A percentile compares a stretch with the other conserved stretches of the same genome.
phyloP scores from a whole-genome alignment of 35 echinoderm and acorn worm species.

The Patiria miniata region DNA sequence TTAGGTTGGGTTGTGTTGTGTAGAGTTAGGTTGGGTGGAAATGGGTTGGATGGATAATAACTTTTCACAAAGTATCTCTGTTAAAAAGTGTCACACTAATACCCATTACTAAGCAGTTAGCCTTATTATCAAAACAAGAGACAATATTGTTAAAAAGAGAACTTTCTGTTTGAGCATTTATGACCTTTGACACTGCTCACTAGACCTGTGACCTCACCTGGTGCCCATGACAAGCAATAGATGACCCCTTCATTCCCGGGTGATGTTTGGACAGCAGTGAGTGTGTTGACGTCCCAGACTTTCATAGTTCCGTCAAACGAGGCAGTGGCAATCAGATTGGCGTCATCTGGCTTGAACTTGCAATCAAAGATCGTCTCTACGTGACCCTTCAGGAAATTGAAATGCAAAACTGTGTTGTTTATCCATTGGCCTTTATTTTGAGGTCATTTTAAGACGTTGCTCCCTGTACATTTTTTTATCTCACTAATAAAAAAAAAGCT shows the following conservation, averaged over 20 bases:
- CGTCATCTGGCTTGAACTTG: slow-evolving; percentile 96
- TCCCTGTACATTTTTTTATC: neutral
- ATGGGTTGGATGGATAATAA: no score
- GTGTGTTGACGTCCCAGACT: slow-evolving; percentile 93
- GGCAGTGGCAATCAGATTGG: slow-evolving; percentile 90
- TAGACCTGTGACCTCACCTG: slow-evolving; percentile 59
- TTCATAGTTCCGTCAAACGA: slow-evolving; percentile 98
- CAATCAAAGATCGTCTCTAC: slow-evolving; percentile 99
- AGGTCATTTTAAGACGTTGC: no score
- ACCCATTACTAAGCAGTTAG: no score
- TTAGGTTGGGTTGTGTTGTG: no score
- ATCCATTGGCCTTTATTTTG: no score
- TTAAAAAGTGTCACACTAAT: no score
- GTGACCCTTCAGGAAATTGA: slow-evolving; percentile 60
- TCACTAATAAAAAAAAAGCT: no score
- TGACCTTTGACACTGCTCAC: neutral
- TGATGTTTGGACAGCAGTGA: slow-evolving; percentile 80
- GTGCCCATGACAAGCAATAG: slow-evolving; percentile 96
- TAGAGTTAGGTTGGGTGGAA: no score
- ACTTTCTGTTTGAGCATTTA: no score
- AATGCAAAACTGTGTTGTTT: neutral
- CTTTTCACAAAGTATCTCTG: no score
- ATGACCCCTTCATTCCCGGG: slow-evolving; percentile 98
- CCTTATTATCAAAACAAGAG: no score
- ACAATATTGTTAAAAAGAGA: no score